Evolutionary conservation across 2,888 invertebrate genomes (phyloP).

Genomic region (Chromoteleia sp.): DNA sequence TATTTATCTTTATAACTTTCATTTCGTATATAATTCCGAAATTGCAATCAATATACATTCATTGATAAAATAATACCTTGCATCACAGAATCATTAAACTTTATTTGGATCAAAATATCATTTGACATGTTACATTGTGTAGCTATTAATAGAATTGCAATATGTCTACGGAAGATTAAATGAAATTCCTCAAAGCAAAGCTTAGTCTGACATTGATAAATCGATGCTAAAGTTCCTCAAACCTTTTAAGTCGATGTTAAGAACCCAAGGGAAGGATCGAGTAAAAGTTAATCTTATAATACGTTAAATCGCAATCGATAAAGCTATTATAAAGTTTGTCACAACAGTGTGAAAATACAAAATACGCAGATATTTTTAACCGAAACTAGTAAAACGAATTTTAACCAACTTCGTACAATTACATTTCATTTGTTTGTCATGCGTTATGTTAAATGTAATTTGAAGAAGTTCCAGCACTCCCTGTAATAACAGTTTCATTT

Average conservation of each 20-base stretch:
- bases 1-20: neutral
- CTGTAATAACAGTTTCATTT: too few relatives aligned
- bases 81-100: slow-evolving; percentile 22
- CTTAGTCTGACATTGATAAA: slow-evolving; percentile 61
- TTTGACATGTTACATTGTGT: slow-evolving; percentile 47
- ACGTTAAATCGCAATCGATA: slow-evolving; percentile 60
- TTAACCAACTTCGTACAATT: too few relatives aligned
- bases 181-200: slow-evolving; percentile 62
- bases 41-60: neutral
- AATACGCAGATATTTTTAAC: slow-evolving; percentile 28
- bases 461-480: too few relatives aligned
- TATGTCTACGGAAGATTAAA: slow-evolving; percentile 58
- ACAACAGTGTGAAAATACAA: slow-evolving; percentile 36
- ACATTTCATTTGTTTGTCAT: too few relatives aligned
- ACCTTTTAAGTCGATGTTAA: slow-evolving; percentile 66
- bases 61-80: slow-evolving; percentile 11
- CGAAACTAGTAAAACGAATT: neutral
- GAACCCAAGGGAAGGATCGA: slow-evolving; percentile 55
- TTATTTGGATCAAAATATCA: slow-evolving; percentile 32
- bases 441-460: too few relatives aligned
- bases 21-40: neutral
- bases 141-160: slow-evolving; percentile 60
- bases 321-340: slow-evolving; percentile 53
- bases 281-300: slow-evolving; percentile 66
- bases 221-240: slow-evolving; percentile 64